These are phyloP conservation scores for Drosophila punjabiensis DNA, from an alignment of 1,140 invertebrate genomes.

Conservation along the genomic window DNA sequence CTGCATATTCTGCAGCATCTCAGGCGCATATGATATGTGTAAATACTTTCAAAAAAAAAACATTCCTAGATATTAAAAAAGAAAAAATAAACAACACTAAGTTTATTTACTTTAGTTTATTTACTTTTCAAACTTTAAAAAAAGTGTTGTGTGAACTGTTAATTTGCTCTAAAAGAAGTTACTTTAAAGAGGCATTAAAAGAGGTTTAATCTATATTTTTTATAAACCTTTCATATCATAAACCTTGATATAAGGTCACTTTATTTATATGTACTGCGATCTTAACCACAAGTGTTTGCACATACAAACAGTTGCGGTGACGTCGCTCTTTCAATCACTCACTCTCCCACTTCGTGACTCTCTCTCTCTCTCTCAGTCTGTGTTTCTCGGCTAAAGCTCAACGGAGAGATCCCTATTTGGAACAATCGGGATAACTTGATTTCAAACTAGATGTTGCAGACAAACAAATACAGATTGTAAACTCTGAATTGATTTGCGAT, in stretches of 20 bases:
- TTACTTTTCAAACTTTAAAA: too few species aligned
- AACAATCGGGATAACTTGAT: constrained; percentile 37
- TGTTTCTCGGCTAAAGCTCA: constrained; percentile 29
- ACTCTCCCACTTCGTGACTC: constrained; percentile 15
- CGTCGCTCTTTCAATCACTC: constrained; percentile 41
- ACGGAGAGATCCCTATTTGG: constrained; percentile 41
- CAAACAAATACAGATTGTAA: constrained; percentile 11
- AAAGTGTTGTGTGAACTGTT: background rate
- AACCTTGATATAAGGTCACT: constrained; percentile 13
- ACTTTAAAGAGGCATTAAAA: background rate
- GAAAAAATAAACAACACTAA: too few species aligned
- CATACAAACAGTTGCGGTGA: constrained; percentile 21
- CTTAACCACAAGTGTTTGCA: constrained; percentile 26
- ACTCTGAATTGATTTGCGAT: constrained; percentile 14
- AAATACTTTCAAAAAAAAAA: too few species aligned
- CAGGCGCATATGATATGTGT: too few species aligned
- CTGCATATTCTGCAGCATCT: background rate
- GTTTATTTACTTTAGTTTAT: too few species aligned
- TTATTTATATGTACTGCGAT: constrained; percentile 1
- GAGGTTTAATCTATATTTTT: too few species aligned
- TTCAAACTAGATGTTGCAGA: constrained; percentile 15
- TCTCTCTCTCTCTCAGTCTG: constrained; percentile 22
- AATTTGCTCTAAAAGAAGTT: background rate
- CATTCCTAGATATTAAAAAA: too few species aligned
- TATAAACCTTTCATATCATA: background rate